Base-by-base conservation (phyloP, 1,140 invertebrate genomes). In the Bombus waltoni region DNA sequence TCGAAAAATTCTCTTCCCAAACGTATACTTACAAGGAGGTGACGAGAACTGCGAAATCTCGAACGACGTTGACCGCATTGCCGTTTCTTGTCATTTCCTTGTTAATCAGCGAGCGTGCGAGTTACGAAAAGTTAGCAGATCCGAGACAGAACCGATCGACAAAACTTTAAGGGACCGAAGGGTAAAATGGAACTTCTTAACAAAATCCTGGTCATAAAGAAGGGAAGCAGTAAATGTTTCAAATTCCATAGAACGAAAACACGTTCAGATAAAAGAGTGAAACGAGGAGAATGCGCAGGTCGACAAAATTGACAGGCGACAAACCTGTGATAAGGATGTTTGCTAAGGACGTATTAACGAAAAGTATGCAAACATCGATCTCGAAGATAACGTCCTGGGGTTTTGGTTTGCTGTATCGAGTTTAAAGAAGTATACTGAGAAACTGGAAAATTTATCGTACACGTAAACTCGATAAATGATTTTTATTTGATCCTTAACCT, bases 281-380 rank as follows among this genome's bases (percentile, higher is more conserved):
- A 70, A 77, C 9, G 9, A 38, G 28, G 2, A 22, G 57, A 77
- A 77, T 25, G 35, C 28, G 53, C 38, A 44, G 35, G 59, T 78
- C n/a, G 42, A 57, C 18, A 18, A 42, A 57, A 70, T 77, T 68
- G 74, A 83, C 81, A 78, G 74, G 81, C 47, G 38, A 77, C 59
- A 22, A 66, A n/a, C 32, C 22, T 13, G 28, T 75, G 81, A 83
- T 83, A 83, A 83, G 65, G 10, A 25, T 70, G 65, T 78, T 83
- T 83, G 47, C 18, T 13, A 47, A 83, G 81, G 81, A 77, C 74
- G 74, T 75, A 53, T 83, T 83, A 78, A 32, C n/a, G 47, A 42
- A 28, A 42, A 70, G 44, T 40, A 15, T 35, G 47, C 35, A 83
- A 83, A 83, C 28, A 78, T 22, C 40, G 74, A 83, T 83, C 66